These are phyloP conservation scores for Psilopogon haemacephalus DNA, from an alignment of 2,113 vertebrate genomes.

Conservation along the genomic window DNA sequence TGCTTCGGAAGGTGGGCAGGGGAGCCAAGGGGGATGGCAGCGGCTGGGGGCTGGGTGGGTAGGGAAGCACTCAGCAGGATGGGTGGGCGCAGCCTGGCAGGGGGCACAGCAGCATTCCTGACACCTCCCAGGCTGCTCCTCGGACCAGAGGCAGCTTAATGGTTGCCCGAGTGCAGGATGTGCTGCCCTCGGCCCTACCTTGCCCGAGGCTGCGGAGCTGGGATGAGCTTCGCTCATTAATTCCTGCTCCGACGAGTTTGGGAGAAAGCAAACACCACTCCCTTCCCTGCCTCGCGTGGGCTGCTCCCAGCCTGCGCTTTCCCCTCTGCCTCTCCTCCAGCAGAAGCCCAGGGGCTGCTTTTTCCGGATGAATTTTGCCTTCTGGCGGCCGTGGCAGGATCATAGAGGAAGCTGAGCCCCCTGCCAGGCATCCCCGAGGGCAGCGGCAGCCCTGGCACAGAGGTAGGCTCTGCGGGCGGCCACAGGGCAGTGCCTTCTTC, in stretches of 20 bases:
- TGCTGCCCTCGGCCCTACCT: rapidly evolving
- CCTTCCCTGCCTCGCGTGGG: neutral
- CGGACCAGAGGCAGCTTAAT: rapidly evolving
- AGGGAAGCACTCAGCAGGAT: neutral
- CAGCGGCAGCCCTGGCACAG: neutral
- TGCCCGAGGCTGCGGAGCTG: neutral
- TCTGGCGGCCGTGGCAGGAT: rapidly evolving
- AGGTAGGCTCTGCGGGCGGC: rapidly evolving
- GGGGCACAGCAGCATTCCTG: rapidly evolving
- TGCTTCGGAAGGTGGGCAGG: rapidly evolving
- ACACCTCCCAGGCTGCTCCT: rapidly evolving
- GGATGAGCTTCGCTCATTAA: neutral
- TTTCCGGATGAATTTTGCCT: neutral
- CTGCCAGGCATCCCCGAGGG: neutral
- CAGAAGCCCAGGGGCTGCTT: neutral
- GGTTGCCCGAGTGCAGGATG: neutral
- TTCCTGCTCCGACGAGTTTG: neutral
- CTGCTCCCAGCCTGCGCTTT: neutral
- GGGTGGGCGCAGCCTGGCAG: neutral
- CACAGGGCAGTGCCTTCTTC: neutral
- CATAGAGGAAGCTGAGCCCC: neutral
- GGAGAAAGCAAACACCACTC: neutral
- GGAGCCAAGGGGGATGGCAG: neutral
- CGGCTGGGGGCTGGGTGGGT: neutral
- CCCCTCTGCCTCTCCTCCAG: neutral